Percentiles rank a stretch among this genome's conserved stretches.
phyloP scores from a whole-genome alignment of 2,888 invertebrate species.

The Pocota personata region DNA sequence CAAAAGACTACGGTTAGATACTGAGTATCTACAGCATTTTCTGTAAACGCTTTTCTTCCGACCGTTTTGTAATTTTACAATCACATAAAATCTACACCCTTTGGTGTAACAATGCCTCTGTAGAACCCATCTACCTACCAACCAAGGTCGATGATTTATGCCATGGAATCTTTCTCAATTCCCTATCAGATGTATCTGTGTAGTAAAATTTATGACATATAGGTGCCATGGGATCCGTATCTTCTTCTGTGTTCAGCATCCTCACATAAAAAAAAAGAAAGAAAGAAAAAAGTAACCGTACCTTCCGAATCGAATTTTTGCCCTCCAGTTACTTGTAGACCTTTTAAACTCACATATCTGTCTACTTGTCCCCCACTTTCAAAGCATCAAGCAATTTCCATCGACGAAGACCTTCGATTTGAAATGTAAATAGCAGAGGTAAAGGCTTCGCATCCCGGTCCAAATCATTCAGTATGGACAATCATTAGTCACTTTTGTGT shows the following conservation, averaged over 20 bases:
- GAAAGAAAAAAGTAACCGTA: not conserved
- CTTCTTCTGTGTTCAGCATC: not conserved
- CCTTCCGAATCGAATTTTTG: conserved; percentile 13
- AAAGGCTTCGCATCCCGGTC: conserved; percentile 10
- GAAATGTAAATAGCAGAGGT: conserved; percentile 49
- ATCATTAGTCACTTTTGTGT: conserved; percentile 45
- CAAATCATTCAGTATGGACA: conserved; percentile 31
- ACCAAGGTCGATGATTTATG: conserved; percentile 43
- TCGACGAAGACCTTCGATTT: conserved; percentile 16
- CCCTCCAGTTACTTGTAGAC: conserved; percentile 5
- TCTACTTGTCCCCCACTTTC: not conserved
- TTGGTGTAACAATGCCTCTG: not conserved
- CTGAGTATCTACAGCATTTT: not conserved
- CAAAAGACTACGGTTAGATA: conserved; percentile 17
- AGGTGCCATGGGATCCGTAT: conserved; percentile 29
- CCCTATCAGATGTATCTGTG: conserved; percentile 36
- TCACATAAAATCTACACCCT: conserved; percentile 18
- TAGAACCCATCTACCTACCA: not conserved
- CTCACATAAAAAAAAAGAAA: not conserved
- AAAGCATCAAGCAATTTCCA: not conserved
- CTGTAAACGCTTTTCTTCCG: conserved; percentile 20
- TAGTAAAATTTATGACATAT: conserved; percentile 48
- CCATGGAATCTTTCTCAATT: conserved; percentile 24
- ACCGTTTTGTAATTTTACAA: conserved; percentile 36
- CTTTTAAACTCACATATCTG: conserved; percentile 15